A percentile compares a stretch with the other conserved stretches of the same genome.
These are phyloP conservation scores for Choreutis nemorana DNA, from an alignment of 2,888 invertebrate genomes.

Conservation along the genomic window DNA sequence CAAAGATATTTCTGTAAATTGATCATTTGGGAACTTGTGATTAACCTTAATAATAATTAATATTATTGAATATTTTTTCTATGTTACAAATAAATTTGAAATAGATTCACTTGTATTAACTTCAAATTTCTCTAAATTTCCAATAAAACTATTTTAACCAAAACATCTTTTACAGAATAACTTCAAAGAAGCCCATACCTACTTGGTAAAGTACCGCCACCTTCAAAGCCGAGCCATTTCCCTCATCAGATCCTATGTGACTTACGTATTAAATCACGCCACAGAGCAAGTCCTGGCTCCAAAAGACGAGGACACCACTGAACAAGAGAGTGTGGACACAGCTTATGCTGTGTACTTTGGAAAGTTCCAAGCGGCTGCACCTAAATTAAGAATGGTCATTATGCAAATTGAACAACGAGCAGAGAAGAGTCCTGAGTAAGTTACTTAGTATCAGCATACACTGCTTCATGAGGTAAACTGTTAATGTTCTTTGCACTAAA, in stretches of 20 bases:
- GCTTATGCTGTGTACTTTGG: slow-evolving; percentile 91
- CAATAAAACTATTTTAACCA: slow-evolving; percentile 8
- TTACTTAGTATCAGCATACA: too few species aligned
- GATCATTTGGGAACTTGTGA: neutral
- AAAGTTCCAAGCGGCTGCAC: slow-evolving; percentile 92
- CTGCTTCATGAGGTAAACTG: too few species aligned
- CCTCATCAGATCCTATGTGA: slow-evolving; percentile 81
- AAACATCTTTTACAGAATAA: slow-evolving; percentile 63
- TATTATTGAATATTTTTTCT: neutral
- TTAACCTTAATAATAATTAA: neutral
- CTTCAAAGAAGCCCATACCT: slow-evolving; percentile 86
- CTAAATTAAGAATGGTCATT: slow-evolving; percentile 82
- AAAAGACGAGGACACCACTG: slow-evolving; percentile 26
- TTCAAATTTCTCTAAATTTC: slow-evolving; percentile 2
- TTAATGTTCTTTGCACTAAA: too few species aligned
- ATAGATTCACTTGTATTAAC: neutral
- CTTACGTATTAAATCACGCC: slow-evolving; percentile 77
- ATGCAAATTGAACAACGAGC: slow-evolving; percentile 82
- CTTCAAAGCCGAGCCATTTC: slow-evolving; percentile 82
- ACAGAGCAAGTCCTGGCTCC: slow-evolving; percentile 75
- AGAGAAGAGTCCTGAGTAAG: slow-evolving; percentile 77
- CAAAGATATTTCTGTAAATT: too few species aligned
- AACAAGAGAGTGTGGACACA: slow-evolving; percentile 63
- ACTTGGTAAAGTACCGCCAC: slow-evolving; percentile 85
- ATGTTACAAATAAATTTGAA: neutral